Evolutionary conservation across 30 jellyfish, hydroid and myxozoan species (phyloP), one percentile per base, ranked within the genome.

Genomic region (Aurelia sp.): DNA sequence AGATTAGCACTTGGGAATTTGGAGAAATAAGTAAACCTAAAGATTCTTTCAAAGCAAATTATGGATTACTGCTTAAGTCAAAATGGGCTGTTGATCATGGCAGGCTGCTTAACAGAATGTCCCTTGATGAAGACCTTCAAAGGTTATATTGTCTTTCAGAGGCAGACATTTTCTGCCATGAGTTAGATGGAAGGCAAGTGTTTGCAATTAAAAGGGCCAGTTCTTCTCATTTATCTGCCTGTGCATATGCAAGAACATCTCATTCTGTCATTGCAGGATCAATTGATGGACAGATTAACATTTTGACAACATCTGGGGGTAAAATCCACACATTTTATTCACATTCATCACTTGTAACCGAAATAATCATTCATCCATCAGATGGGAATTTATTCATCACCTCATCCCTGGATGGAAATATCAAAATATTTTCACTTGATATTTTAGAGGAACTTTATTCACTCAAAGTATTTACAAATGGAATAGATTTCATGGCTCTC

Each of bases 391-490:
- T 91, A 63, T 63, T 91, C 30, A 84, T 91, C n/a, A 82, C 96
- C 2, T 62, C 97, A 3, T 91, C 97, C 30, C 84, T 84, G 1
- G 97, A 91, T 79, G 97, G 97, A 66, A 64, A 81, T 37, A 73
- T 91, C 65, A 91, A 91, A 69, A 33, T 91, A 31, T 78, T 91
- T 23, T 91, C 97, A 6, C 52, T 91, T 11, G 90, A 91, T 62
- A 55, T 80, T 15, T 62, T 91, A 11, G 97, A 85, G 52, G 97
- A 91, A 78, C 71, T 91, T 12, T 91, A 84, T 84, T 71, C 92
- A 6, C n/a, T 84, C 27, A 62, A 53, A 44, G 93, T 85, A 3
- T 79, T 91, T 62, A 18, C 62, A 13, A 88, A 85, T 17, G 97
- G 97, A 41, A 85, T 91, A 13, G 89, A 76, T 44, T 78, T 63